Conservation (phyloP, 2,113 vertebrate species). For the Paracanthobrama guichenoti region DNA sequence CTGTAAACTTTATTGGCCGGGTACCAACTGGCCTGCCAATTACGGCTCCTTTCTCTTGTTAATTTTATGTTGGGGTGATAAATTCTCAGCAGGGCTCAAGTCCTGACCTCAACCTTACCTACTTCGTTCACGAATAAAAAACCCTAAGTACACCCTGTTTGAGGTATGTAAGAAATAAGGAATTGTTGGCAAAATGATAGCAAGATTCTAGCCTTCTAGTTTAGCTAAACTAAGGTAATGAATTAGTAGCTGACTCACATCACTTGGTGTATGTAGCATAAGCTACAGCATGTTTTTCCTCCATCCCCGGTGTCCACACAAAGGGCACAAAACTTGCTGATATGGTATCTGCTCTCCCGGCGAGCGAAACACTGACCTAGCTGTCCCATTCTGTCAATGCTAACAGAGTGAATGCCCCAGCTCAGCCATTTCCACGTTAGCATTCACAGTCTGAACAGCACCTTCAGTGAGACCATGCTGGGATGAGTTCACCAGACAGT, state of each 20-base stretch:
- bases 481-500: background rate
- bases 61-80: conserved; percentile 88
- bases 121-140: conserved; percentile 28
- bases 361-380: conserved; percentile 27
- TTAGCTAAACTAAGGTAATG: background rate
- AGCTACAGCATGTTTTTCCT: background rate
- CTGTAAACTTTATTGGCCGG: conserved; percentile 85
- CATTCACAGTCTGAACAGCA: conserved; percentile 42
- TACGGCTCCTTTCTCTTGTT: conserved; percentile 80
- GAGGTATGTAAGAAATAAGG: background rate
- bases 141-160: background rate
- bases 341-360: conserved; percentile 26
- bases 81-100: conserved; percentile 76
- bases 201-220: background rate
- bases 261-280: background rate
- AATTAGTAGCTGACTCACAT: background rate
- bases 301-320: conserved; percentile 37
- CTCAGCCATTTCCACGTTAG: conserved; percentile 33
- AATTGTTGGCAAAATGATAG: background rate
- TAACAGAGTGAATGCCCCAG: conserved; percentile 18
- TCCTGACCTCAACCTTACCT: conserved; percentile 53
- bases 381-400: conserved; percentile 35
- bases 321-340: conserved; percentile 49
- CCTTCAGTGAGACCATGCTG: conserved; percentile 14
- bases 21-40: conserved; percentile 76